Percentiles rank a stretch among this genome's conserved stretches.
These are phyloP conservation scores for Lamprologus speciosus DNA, from an alignment of 2,113 vertebrate genomes.

Conservation along the genomic window DNA sequence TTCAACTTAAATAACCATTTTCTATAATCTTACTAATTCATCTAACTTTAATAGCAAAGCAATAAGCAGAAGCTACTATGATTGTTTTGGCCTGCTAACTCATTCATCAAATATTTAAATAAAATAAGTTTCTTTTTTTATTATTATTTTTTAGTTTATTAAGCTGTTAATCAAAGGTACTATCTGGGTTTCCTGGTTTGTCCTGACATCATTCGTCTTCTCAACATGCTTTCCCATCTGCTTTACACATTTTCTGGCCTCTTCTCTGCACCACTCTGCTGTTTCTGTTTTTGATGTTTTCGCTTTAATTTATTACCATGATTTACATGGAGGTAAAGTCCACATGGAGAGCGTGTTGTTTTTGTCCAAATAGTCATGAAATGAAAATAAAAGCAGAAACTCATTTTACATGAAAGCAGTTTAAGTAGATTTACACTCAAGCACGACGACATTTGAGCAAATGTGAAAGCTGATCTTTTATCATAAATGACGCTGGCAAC, in stretches of 20 bases:
- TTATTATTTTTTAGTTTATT: background rate
- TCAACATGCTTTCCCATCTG: background rate
- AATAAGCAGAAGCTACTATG: background rate
- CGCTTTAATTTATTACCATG: background rate
- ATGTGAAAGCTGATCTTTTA: background rate
- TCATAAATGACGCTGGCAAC: background rate
- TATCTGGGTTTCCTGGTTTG: background rate
- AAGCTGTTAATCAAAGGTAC: background rate
- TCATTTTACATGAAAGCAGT: background rate
- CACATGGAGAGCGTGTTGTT: background rate
- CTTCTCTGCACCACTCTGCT: background rate
- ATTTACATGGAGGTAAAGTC: background rate
- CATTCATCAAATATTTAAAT: background rate
- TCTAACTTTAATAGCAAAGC: background rate
- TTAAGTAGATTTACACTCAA: background rate
- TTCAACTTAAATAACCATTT: background rate
- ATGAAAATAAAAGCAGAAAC: background rate
- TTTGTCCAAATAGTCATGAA: background rate
- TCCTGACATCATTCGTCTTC: background rate
- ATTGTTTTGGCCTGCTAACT: background rate
- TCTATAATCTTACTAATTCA: background rate
- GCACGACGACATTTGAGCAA: background rate
- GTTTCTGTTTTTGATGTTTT: background rate
- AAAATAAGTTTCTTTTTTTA: background rate
- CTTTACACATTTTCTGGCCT: background rate